phyloP scores from a whole-genome alignment of 2,797 vertebrate species.

The Ficedula albicollis region DNA sequence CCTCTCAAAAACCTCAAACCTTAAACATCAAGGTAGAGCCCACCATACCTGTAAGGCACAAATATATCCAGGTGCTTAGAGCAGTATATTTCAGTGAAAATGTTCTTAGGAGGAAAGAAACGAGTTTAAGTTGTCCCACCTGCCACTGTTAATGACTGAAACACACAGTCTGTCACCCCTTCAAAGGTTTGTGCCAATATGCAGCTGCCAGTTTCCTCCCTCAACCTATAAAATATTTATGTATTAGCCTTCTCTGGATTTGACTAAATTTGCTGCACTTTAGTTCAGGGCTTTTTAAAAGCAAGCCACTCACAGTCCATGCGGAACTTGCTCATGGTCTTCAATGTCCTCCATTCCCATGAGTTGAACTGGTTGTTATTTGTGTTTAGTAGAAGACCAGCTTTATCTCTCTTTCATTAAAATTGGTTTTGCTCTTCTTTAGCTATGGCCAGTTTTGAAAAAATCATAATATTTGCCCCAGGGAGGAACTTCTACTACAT shows the following conservation, averaged over 20 bases:
- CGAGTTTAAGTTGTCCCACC: not conserved
- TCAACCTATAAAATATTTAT: not conserved
- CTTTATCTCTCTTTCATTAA: not conserved
- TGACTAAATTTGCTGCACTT: not conserved
- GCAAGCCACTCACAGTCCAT: accelerated
- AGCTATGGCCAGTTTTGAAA: not conserved
- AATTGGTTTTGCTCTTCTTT: not conserved
- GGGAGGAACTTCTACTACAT: not conserved
- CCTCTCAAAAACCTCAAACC: not conserved
- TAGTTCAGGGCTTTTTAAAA: not conserved
- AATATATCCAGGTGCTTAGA: not conserved
- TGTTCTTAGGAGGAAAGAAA: not conserved
- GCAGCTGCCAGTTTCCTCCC: not conserved
- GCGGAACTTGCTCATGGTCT: not conserved
- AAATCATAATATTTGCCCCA: not conserved
- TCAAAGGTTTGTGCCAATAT: not conserved
- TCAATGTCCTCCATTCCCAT: not conserved
- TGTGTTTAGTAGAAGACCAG: not conserved
- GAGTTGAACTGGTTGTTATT: not conserved
- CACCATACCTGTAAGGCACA: not conserved
- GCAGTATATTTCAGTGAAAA: not conserved
- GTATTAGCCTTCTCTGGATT: not conserved
- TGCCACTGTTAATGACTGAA: not conserved
- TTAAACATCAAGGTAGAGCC: not conserved
- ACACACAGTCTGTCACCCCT: not conserved